Percentiles rank a stretch among this genome's conserved stretches.
Conservation (phyloP, 1,140 invertebrate species). For the Drosophila subpulchrella region DNA sequence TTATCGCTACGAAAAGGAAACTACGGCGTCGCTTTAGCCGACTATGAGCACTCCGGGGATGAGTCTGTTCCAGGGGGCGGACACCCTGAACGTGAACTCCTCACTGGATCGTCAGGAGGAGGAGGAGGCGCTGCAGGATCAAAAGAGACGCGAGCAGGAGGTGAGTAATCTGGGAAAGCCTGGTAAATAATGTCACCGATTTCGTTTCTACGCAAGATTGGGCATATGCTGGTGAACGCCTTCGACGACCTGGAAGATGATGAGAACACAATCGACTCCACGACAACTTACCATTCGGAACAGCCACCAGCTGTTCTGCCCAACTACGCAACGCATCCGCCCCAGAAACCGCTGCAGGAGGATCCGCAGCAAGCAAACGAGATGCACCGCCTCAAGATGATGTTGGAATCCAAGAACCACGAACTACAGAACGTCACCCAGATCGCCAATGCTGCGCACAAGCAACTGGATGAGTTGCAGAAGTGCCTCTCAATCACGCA, state of each 20-base stretch:
- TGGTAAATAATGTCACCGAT: conserved; percentile 10
- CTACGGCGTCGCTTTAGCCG: neutral
- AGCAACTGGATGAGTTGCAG: conserved; percentile 81
- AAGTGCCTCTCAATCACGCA: conserved; percentile 85
- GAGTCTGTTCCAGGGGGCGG: conserved; percentile 87
- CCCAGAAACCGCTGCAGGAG: conserved; percentile 13
- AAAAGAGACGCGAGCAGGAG: conserved; percentile 86
- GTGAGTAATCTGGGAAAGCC: conserved; percentile 68
- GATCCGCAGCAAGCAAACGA: conserved; percentile 34
- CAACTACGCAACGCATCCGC: conserved; percentile 5
- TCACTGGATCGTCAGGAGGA: conserved; percentile 86
- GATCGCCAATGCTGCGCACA: conserved; percentile 48
- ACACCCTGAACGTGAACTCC: conserved; percentile 86
- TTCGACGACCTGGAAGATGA: conserved; percentile 87
- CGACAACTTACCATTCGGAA: conserved; percentile 62
- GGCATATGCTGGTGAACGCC: conserved; percentile 86
- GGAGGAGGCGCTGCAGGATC: conserved; percentile 86
- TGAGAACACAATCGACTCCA: conserved; percentile 85
- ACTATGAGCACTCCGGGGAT: conserved; percentile 86
- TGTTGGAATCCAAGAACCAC: conserved; percentile 62
- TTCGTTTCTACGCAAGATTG: conserved; percentile 79
- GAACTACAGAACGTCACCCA: conserved; percentile 65
- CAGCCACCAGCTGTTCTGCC: conserved; percentile 27
- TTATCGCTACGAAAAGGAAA: neutral
- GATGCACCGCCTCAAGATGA: conserved; percentile 64